Conservation (phyloP, 2,888 invertebrate genomes). For the Dicycla oo region DNA sequence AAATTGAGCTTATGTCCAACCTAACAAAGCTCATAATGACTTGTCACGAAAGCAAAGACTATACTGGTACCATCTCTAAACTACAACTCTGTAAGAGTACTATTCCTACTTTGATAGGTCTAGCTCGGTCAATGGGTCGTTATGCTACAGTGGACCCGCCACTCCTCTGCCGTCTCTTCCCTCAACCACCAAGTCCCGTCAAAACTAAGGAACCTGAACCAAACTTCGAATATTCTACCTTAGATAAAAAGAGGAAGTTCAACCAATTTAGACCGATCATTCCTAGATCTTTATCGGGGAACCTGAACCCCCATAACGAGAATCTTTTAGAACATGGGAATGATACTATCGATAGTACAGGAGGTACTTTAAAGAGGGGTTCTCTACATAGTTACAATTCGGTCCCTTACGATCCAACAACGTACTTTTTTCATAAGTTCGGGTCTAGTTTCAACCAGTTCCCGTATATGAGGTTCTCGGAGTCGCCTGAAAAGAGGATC, state of each 20-base stretch:
- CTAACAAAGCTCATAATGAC: slow-evolving; percentile 92
- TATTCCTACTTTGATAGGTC: slow-evolving; percentile 95
- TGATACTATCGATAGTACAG: slow-evolving; percentile 79
- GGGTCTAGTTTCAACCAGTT: slow-evolving; percentile 98
- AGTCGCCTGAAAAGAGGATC: slow-evolving; percentile 92
- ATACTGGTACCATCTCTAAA: slow-evolving; percentile 89
- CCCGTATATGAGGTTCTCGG: slow-evolving; percentile 94
- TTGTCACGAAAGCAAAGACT: slow-evolving; percentile 90
- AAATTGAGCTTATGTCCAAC: slow-evolving; percentile 95
- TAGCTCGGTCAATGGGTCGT: slow-evolving; percentile 97
- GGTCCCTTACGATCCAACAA: slow-evolving; percentile 94
- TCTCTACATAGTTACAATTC: slow-evolving; percentile 91
- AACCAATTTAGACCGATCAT: slow-evolving; percentile 96
- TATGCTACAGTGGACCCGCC: slow-evolving; percentile 95
- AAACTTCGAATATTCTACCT: slow-evolving; percentile 84
- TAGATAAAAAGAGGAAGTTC: slow-evolving; percentile 92
- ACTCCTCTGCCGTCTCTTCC: slow-evolving; percentile 95
- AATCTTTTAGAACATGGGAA: slow-evolving; percentile 83
- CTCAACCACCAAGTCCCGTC: slow-evolving; percentile 92
- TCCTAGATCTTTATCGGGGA: slow-evolving; percentile 97
- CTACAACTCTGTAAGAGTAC: slow-evolving; percentile 95
- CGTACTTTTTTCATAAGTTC: slow-evolving; percentile 97
- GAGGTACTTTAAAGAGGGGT: slow-evolving; percentile 82
- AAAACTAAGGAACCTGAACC: slow-evolving; percentile 86
- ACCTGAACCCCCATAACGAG: slow-evolving; percentile 92